These are phyloP conservation scores for Lysandra bellargus DNA, from an alignment of 2,888 invertebrate genomes.

Conservation along the genomic window DNA sequence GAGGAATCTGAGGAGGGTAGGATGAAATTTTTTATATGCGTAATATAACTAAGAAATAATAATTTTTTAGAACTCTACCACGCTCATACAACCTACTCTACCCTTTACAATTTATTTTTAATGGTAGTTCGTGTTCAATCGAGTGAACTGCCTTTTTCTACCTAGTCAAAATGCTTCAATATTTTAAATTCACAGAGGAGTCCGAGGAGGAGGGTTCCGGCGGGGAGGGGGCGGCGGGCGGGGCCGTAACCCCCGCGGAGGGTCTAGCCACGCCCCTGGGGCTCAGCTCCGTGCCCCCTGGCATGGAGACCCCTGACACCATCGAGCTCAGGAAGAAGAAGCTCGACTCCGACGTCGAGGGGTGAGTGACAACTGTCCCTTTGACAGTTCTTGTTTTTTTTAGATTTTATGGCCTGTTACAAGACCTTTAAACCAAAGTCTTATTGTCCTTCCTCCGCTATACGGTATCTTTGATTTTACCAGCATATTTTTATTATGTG, in stretches of 20 bases:
- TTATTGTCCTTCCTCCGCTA: no score
- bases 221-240: conserved; percentile 75
- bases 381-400: background rate
- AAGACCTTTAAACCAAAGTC: no score
- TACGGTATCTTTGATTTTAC: no score
- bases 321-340: conserved; percentile 98
- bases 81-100: no score
- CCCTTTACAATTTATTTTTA: no score
- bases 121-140: background rate
- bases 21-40: background rate
- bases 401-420: no score
- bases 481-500: no score
- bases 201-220: conserved; percentile 56
- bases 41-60: background rate
- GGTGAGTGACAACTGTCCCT: conserved; percentile 72
- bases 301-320: conserved; percentile 98
- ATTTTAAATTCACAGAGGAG: conserved; percentile 39
- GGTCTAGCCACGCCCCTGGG: conserved; percentile 97
- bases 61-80: no score
- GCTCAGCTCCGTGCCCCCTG: conserved; percentile 93
- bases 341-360: conserved; percentile 97
- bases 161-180: background rate
- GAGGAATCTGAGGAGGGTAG: conserved; percentile 85
- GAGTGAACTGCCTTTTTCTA: background rate
- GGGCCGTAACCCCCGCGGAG: conserved; percentile 90